Base-by-base conservation (phyloP, 2,888 invertebrate species). In the Brenthis ino region DNA sequence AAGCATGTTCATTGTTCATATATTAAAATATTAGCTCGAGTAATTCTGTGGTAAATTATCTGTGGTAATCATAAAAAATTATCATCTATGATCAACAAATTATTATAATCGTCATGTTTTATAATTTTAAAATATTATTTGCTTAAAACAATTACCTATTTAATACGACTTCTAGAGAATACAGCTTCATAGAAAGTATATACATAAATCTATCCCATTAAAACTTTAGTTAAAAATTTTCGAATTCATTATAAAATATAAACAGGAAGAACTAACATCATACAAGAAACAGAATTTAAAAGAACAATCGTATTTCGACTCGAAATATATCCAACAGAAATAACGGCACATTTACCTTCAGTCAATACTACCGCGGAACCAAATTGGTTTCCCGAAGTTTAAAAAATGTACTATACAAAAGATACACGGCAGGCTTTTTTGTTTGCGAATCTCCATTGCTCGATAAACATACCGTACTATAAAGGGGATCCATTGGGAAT, bases 381-480 rank as follows among this genome's bases (percentile, higher is more conserved):
- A 80, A 83, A 82, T 83, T 80, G 80, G 77, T 82, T 81, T 80
- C 75, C 74, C 75, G 78, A 80, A 77, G 71, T 78, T 75, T 82
- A 81, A 80, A 79, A 81, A 81, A 80, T 75, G 79, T 77, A 76
- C 63, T 75, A 72, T 68, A 58, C 79, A 81, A 82, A 82, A 79
- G 79, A 80, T 78, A 80, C 73, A 75, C 73, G 78, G 76, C 72
- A 60, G 72, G 72, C 69, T 73, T 81, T 82, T 83, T 85, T 82
- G 82, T 80, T 80, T 78, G 78, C 74, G 78, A 79, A 82, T 82
- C 79, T 81, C 80, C 78, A 82, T 80, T 79, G 77, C 77, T 74
- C 79, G 80, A 82, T 85, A 85, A 85, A 85, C 82, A 85, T 82
- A 82, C 82, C 79, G 75, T 81, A 76, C 79, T 78, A 82, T 84